phyloP scores from a whole-genome alignment of 2,113 vertebrate genomes.

The Anolis carolinensis region DNA sequence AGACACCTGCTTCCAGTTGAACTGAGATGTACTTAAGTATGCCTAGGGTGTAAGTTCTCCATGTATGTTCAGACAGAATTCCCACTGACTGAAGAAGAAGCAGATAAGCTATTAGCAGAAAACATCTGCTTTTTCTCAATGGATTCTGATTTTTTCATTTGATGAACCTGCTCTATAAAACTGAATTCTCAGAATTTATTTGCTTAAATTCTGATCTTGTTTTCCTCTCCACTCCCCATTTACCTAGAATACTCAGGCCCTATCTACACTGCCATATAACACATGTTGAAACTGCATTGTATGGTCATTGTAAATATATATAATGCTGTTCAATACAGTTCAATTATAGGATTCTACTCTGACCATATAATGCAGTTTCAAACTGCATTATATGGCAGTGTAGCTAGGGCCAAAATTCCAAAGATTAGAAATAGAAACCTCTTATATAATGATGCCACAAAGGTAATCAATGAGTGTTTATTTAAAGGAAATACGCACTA shows the following conservation, averaged over 20 bases:
- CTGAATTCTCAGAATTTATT: too few relatives aligned
- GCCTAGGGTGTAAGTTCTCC: slow-evolving; percentile 1
- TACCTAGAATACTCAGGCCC: too few relatives aligned
- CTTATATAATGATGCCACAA: background rate
- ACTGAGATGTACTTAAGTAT: slow-evolving; percentile 24
- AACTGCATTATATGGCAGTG: too few relatives aligned
- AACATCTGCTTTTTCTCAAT: slow-evolving; percentile 18
- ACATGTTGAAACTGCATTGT: too few relatives aligned
- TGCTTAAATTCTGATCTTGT: background rate
- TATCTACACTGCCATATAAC: too few relatives aligned
- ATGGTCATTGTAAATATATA: too few relatives aligned
- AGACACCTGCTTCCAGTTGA: background rate
- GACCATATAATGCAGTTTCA: too few relatives aligned
- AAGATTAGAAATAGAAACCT: background rate
- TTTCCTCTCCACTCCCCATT: background rate
- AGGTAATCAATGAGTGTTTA: too few relatives aligned
- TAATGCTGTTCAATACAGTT: too few relatives aligned
- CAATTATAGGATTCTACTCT: too few relatives aligned
- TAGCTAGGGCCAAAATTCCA: background rate
- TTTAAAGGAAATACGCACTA: background rate
- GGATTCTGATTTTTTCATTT: slow-evolving; percentile 3
- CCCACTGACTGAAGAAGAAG: slow-evolving; percentile 1
- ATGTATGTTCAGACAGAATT: background rate
- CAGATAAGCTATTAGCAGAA: background rate
- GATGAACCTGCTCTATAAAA: background rate